A percentile compares a stretch with the other conserved stretches of the same genome.
These are phyloP conservation scores for Spodoptera exigua DNA, from an alignment of 2,888 invertebrate genomes.

Conservation along the genomic window DNA sequence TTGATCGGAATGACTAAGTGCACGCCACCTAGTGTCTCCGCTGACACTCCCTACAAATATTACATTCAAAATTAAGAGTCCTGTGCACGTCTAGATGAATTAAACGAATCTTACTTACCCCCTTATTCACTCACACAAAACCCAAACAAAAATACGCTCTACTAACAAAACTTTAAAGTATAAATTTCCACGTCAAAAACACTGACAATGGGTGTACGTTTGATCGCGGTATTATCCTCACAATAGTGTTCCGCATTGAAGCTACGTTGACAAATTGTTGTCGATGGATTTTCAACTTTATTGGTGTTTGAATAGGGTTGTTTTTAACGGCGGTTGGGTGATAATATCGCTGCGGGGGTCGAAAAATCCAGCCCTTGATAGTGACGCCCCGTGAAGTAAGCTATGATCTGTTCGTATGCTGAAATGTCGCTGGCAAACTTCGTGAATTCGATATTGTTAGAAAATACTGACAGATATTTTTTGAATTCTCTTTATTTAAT, in stretches of 20 bases:
- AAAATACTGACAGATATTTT: conserved; percentile 4
- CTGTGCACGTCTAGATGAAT: conserved; percentile 85
- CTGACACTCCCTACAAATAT: conserved; percentile 63
- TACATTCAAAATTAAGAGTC: conserved; percentile 84
- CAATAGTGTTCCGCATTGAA: conserved; percentile 87
- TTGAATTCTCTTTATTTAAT: too few relatives aligned
- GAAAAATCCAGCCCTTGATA: conserved; percentile 84
- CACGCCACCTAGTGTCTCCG: conserved; percentile 56
- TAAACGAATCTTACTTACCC: conserved; percentile 87
- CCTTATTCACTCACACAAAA: conserved; percentile 61
- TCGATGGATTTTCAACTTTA: conserved; percentile 65
- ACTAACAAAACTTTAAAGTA: conserved; percentile 44
- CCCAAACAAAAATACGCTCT: conserved; percentile 59
- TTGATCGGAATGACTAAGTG: conserved; percentile 47
- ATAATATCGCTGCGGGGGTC: conserved; percentile 86
- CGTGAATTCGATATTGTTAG: conserved; percentile 10
- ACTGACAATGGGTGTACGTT: conserved; percentile 82
- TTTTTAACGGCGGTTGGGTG: conserved; percentile 59
- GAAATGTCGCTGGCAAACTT: conserved; percentile 69
- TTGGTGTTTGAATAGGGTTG: conserved; percentile 62
- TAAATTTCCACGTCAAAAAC: conserved; percentile 37
- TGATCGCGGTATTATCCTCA: conserved; percentile 87
- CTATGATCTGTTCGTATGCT: conserved; percentile 86
- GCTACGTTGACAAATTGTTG: conserved; percentile 79
- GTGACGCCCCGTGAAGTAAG: conserved; percentile 88